Conservation (phyloP, 2,888 invertebrate genomes). For the Ypsolopha sequella region DNA sequence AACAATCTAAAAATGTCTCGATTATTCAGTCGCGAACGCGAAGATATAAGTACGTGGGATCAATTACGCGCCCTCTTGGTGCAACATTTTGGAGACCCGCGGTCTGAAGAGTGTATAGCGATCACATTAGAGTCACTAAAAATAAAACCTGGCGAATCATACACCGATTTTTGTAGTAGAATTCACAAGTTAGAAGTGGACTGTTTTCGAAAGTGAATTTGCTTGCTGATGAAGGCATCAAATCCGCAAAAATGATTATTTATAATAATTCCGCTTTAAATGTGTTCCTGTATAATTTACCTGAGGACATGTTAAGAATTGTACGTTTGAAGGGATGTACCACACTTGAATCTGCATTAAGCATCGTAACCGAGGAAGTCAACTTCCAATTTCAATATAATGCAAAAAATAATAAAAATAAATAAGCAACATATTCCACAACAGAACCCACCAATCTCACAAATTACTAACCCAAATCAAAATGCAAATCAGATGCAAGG, state of each 20-base stretch:
- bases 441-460: too few relatives aligned
- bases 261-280: not conserved
- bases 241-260: not conserved
- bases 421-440: too few relatives aligned
- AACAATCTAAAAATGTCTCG: too few relatives aligned
- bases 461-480: too few relatives aligned
- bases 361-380: not conserved
- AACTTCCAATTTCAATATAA: not conserved
- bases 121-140: slow-evolving; percentile 1
- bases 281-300: not conserved
- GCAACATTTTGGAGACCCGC: slow-evolving; percentile 5
- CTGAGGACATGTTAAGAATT: not conserved
- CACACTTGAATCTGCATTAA: not conserved
- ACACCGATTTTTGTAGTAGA: not conserved
- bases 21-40: too few relatives aligned
- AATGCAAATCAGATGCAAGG: too few relatives aligned
- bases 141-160: not conserved
- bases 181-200: not conserved
- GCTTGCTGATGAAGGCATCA: not conserved
- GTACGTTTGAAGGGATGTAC: not conserved
- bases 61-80: not conserved
- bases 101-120: not conserved
- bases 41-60: not conserved
- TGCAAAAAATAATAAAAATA: too few relatives aligned
- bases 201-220: not conserved